Evolutionary conservation across 2,888 invertebrate species (phyloP), one percentile per base, ranked within the genome.

Genomic region (Teleogryllus oceanicus): DNA sequence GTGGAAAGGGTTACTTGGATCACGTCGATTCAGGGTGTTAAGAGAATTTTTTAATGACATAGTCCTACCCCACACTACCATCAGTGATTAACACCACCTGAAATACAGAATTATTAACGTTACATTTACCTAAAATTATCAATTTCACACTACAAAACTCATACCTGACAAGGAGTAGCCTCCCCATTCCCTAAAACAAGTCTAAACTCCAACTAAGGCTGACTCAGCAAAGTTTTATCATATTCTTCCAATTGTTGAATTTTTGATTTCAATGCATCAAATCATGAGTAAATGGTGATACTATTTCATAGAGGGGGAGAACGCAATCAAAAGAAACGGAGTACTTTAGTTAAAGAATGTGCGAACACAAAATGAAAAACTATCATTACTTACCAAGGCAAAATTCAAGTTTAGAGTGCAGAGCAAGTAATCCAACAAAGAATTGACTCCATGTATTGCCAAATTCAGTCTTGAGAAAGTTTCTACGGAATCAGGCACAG

Each of bases 211-310:
- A 84, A 92, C 91, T 3, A 98, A 88, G 78, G 94, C 94, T 11
- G 91, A 90, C 85, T 95, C 93, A 81, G 97, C 90, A 84, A 94
- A 0, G 97, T 95, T 86, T 95, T 95, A 85, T 97, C 97, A 84
- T 92, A 93, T 84, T 95, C 94, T 82, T 96, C 95, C 11, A 96
- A 88, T 81, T 91, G 92, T 82, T 92, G 91, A 2, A 97, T 87
- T 83, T 94, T 94, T 21, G 90, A 89, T 83, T 94, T 92, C 82
- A 98, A 92, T 51, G 89, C 88, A 82, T 94, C 95, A 87, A 94
- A 84, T 98, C 97, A 80, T 97, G 89, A 0, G 97, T 97, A 85
- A 98, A 98, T 21, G 94, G 92, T 74, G 94, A 94, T 51, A 94
- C 90, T 79, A 95, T 91, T 88, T 89, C 89, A 82, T 88, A 89